Conservation (phyloP, 2,113 vertebrate species). For the Carassius gibelio region DNA sequence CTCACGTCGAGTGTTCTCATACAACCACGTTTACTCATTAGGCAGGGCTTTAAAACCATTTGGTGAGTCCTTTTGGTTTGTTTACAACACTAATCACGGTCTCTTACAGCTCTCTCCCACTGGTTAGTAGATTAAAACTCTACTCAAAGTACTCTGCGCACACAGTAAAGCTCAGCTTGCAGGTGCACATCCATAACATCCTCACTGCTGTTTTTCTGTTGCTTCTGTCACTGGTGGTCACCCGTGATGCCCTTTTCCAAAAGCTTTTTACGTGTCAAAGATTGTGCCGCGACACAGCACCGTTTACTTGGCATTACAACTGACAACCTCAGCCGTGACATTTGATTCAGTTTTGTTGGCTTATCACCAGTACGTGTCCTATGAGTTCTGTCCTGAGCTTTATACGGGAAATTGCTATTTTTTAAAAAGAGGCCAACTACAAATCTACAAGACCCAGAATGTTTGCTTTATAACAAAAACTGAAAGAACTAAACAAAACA, state of each 20-base stretch:
- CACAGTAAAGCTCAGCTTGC: background rate
- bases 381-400: background rate
- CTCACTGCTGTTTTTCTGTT: background rate
- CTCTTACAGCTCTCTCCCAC: background rate
- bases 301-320: background rate
- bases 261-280: conserved; percentile 20
- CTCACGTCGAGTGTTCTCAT: background rate
- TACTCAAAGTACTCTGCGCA: background rate
- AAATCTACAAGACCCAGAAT: background rate
- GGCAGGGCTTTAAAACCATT: background rate
- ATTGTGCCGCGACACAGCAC: background rate
- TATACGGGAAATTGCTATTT: background rate
- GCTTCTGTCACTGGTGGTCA: background rate
- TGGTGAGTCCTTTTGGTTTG: background rate
- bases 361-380: background rate
- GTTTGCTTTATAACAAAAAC: background rate
- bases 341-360: conserved; percentile 1
- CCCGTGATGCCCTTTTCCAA: conserved; percentile 18
- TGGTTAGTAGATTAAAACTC: background rate
- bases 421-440: background rate
- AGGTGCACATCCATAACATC: background rate
- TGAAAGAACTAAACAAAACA: too few species aligned
- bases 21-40: background rate
- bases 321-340: conserved; percentile 19
- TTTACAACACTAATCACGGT: background rate